Base-by-base conservation (phyloP, 2,888 invertebrate genomes). In the Nemoura dubitans region DNA sequence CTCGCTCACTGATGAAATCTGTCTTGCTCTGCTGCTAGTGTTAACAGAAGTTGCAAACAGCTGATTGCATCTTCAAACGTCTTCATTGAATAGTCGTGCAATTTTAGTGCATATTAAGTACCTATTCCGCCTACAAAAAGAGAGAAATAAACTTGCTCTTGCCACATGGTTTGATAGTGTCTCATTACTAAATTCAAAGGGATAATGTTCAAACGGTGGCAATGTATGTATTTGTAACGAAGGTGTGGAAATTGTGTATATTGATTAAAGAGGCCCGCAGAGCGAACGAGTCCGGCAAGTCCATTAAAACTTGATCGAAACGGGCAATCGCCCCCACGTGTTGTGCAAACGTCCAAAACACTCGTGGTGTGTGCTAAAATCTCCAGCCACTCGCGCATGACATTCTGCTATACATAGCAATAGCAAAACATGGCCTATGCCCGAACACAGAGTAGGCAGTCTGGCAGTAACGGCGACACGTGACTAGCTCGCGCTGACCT, bases 1-100 rank as follows among this genome's bases (percentile, higher is more conserved):
- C 59, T 10, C 59, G 21, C 59, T 59, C 59, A 21, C 59, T 59
- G 59, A 59, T 59, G 59, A 21, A 59, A 59, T 59, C 59, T 59
- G 59, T 21, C 21, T 10, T 21, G 59, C 59, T 59, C 59, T 59
- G 16, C 59, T 59, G 59, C 21, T 21, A 59, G 59, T 59, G 59
- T 59, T 59, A 21, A 14, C 59, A 59, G 14, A 59, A 59, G 59
- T 21, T 59, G 59, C 3, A 59, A 59, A 59, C 59, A 59, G 2
- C 59, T 59, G 59, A 59, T 59, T 59, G 59, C 59, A 59, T 59
- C 59, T 59, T 59, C 59, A 59, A 59, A 59, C 59, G 59, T 59
- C 59, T 59, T 59, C 59, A 59, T 59, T 59, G 59, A 59, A 59
- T 59, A 59, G 59, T 59, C 59, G 14, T 59, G 59, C 59, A 59